Evolutionary conservation across 2,888 invertebrate genomes (phyloP).

Genomic region (Linnaemya vulpina): DNA sequence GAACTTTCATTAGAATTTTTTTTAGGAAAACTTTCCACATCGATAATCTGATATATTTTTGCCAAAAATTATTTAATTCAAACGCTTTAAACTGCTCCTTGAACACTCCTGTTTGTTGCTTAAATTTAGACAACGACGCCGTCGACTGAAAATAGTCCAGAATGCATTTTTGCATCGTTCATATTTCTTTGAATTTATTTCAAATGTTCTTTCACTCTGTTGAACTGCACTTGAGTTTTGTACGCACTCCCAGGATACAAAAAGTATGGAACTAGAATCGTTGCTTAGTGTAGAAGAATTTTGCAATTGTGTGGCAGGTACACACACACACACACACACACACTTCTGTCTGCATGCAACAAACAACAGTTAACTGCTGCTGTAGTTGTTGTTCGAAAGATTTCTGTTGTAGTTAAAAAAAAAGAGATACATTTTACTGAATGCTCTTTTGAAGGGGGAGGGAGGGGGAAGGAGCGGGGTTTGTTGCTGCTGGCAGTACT

Average conservation of each 20-base stretch:
- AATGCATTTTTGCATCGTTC: neutral
- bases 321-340: neutral
- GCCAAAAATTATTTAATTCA: neutral
- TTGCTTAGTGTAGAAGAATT: neutral
- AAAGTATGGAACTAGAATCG: neutral
- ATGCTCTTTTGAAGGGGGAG: constrained; percentile 16
- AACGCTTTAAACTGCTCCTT: neutral
- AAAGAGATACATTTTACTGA: neutral
- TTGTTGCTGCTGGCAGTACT: constrained; percentile 21
- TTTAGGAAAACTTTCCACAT: neutral
- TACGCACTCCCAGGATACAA: neutral
- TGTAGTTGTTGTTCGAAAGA: neutral
- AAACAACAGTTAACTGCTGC: neutral
- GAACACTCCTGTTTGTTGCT: neutral
- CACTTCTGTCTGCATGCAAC: neutral
- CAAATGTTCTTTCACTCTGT: constrained; percentile 7
- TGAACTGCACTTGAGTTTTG: constrained; percentile 26
- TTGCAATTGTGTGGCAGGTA: neutral
- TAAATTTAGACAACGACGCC: neutral
- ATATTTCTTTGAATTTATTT: neutral
- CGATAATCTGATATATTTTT: neutral
- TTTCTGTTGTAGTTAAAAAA: neutral
- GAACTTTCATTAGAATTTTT: neutral
- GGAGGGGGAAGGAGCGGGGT: too few species aligned
- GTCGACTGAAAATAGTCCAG: neutral